phyloP scores from a whole-genome alignment of 2,888 invertebrate species.

The Listrodromus nycthemerus region DNA sequence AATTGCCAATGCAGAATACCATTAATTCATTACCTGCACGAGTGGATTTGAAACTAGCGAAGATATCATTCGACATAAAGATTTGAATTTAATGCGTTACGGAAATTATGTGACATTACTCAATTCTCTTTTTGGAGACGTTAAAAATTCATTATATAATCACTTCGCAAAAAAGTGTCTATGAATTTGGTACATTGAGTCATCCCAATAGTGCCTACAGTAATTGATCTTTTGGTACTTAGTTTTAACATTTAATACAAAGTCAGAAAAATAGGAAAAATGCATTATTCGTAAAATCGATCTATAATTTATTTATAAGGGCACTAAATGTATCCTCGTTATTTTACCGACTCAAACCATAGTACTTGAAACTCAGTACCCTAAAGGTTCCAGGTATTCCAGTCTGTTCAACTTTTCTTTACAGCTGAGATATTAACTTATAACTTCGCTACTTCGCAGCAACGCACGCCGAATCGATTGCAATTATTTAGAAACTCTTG shows the following conservation, averaged over 20 bases:
- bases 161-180: background rate
- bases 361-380: no score
- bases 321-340: no score
- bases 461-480: no score
- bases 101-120: constrained; percentile 19
- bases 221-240: background rate
- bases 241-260: background rate
- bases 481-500: no score
- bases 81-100: constrained; percentile 16
- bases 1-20: constrained; percentile 43
- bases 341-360: no score
- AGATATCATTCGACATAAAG: background rate
- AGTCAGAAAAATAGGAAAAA: background rate
- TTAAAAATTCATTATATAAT: background rate
- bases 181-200: background rate
- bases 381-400: no score
- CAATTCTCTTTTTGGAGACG: background rate
- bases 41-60: constrained; percentile 46
- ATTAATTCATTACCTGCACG: constrained; percentile 43
- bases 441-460: no score
- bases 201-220: background rate
- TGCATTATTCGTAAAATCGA: background rate
- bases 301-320: background rate
- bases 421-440: no score
- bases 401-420: no score